phyloP scores from a whole-genome alignment of 2,888 invertebrate genomes.

The Exephanes ischioxanthus region DNA sequence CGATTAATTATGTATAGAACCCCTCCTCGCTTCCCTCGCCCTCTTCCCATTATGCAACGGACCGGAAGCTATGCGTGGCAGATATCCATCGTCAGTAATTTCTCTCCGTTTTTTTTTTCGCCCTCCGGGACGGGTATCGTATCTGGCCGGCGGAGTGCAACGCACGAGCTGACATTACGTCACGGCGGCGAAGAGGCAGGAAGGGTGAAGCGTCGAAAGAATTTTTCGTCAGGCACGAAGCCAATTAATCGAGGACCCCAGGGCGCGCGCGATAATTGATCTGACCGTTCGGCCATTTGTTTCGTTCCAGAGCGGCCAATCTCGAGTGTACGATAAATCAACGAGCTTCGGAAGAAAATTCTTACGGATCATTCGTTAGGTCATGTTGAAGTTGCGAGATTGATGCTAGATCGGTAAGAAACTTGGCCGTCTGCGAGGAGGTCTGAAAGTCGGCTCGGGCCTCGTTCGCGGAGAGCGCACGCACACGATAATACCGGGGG shows the following conservation, averaged over 20 bases:
- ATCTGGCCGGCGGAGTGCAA: conserved; percentile 25
- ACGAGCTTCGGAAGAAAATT: background rate
- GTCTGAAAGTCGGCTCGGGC: conserved; percentile 31
- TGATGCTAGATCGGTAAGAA: conserved; percentile 42
- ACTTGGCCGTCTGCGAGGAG: conserved; percentile 18
- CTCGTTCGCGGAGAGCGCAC: conserved; percentile 17
- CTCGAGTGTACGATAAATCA: conserved; percentile 45
- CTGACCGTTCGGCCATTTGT: conserved; percentile 30
- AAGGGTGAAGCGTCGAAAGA: background rate
- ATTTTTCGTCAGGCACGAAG: conserved; percentile 44
- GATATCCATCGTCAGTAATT: conserved; percentile 57
- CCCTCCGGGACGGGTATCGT: background rate
- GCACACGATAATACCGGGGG: conserved; percentile 19
- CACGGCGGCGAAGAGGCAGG: background rate
- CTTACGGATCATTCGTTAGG: conserved; percentile 6
- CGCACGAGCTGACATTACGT: conserved; percentile 22
- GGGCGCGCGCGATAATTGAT: conserved; percentile 30
- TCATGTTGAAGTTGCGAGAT: conserved; percentile 47
- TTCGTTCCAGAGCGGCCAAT: conserved; percentile 36
- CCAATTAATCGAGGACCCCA: conserved; percentile 44
- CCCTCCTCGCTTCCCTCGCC: conserved; percentile 37
- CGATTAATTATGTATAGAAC: conserved; percentile 81
- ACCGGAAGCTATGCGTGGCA: conserved; percentile 40
- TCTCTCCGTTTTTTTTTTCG: conserved; percentile 21
- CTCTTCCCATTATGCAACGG: conserved; percentile 20